A percentile compares a stretch with the other conserved stretches of the same genome.
Conservation (phyloP, 2,113 vertebrate genomes). For the Guaruba guarouba region DNA sequence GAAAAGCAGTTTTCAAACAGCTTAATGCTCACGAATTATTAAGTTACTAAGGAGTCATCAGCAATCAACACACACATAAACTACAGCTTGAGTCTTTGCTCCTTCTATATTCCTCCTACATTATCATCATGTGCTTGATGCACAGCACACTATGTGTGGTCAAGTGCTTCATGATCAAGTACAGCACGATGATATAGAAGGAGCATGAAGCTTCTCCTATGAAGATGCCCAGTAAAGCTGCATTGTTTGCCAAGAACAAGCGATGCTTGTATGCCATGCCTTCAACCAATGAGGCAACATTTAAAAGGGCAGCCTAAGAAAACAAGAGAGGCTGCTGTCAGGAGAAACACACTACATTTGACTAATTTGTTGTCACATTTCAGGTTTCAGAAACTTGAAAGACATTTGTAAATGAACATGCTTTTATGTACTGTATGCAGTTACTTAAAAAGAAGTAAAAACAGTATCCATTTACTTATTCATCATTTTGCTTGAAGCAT, state of each 20-base stretch:
- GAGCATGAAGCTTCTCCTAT: conserved; percentile 17
- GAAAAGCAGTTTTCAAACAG: background rate
- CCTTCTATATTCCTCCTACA: background rate
- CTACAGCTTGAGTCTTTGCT: background rate
- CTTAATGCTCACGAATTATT: background rate
- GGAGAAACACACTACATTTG: background rate
- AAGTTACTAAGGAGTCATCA: background rate
- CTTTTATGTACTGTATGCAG: background rate
- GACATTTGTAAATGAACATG: background rate
- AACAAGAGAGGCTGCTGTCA: background rate
- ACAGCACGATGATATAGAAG: background rate
- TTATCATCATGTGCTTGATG: background rate
- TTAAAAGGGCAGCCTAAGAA: background rate
- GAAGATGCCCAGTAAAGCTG: background rate
- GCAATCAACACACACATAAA: background rate
- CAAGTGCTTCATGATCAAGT: conserved; percentile 5
- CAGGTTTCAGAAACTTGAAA: conserved; percentile 30
- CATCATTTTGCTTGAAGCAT: background rate
- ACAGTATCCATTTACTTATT: background rate
- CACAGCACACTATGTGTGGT: background rate
- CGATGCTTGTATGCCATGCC: background rate
- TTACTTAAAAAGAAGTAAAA: background rate
- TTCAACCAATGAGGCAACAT: background rate
- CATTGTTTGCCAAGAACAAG: conserved; percentile 35
- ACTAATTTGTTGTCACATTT: conserved; percentile 30